Evolutionary conservation across 1,140 invertebrate genomes (phyloP), one percentile per base, ranked within the genome.

Genomic region (Nasonia vitripennis): DNA sequence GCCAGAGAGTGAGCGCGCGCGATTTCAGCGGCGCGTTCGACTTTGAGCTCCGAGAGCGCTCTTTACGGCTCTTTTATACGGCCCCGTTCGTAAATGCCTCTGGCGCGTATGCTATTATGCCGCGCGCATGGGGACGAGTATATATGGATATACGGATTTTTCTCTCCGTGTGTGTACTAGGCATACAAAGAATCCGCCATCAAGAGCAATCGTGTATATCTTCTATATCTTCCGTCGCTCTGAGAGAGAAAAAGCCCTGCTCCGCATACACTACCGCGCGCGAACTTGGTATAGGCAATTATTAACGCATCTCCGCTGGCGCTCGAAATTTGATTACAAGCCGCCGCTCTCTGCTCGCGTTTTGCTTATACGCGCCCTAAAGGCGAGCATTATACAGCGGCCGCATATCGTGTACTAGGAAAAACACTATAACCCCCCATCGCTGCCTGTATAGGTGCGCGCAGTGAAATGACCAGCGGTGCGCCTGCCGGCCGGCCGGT

Each of bases 301-400:
- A 77, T 77, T 45, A 41, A 77, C 74, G 37, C 41, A 77, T 77
- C 37, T 77, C 74, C n/a, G 41, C 0, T 41, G 20, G 34, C 34
- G 79, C 68, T 51, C 84, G 86, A 88, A 88, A 88, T 91, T 91
- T 90, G 89, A 92, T 89, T 90, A 90, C 90, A 90, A 89, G 89
- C 88, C 89, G 85, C 23, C 27, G 27, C 27, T 27, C 74, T 34
- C 68, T 10, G 31, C 37, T n/a, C 10, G 11, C n/a, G 70, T 10
- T 71, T 71, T 71, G 70, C 70, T 71, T 71, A 71, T 71, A 34
- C 31, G 55, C 23, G 55, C 45, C 31, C 37, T 70, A 41, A 81
- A 70, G 78, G 67, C 37, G 67, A 27, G 0, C 41, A 41, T n/a
- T 45, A 27, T 27, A 48, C 45, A 20, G 2, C 7, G 37, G 48